Base-by-base conservation (phyloP, 2,113 vertebrate genomes). In the Burhinus bistriatus region DNA sequence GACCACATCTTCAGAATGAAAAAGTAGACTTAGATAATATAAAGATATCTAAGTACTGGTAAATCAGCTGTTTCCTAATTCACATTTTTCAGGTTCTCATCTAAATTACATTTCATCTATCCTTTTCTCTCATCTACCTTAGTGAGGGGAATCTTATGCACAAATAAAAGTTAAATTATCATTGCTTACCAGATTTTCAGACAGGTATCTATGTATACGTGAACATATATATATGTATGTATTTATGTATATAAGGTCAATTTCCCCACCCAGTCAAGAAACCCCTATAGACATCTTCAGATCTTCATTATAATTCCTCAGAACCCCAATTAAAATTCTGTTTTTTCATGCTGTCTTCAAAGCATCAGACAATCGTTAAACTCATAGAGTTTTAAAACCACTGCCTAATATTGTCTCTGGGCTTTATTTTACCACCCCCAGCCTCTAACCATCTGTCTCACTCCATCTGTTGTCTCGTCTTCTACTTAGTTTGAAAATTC, bases 391-490 rank as follows among this genome's bases (percentile, higher is more conserved):
- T 95, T 93, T 83, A 92, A 96, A 96, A 95, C 68, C 71, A 45
- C 89, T 88, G 86, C 36, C 54, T 95, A 91, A 89, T 92, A 89
- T 87, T 5, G 9, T 96, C 89, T 95, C 89, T 92, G 83, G 94
- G 80, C 83, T 92, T 96, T 70, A 77, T 87, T 90, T 93, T 95
- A 72, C 89, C 64, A 90, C 34, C 47, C 71, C 78, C 86, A 90
- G 26, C 23, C 45, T 92, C 62, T 40, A 91, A n/a, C 95, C 95
- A 96, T 96, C 96, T 97, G 95, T 94, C 58, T 92, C 55, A 58
- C 25, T 92, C 89, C 96, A 96, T 96, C 95, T 97, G 95, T 88
- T 96, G 82, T 89, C 88, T 88, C 16, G 0, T 89, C 59, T 94
- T 96, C 42, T 87, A 70, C 72, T 92, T 78, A 93, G 76, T 92